Evolutionary conservation across 2,113 vertebrate species (phyloP), one percentile per base, ranked within the genome.

Genomic region (Tringa solitaria): DNA sequence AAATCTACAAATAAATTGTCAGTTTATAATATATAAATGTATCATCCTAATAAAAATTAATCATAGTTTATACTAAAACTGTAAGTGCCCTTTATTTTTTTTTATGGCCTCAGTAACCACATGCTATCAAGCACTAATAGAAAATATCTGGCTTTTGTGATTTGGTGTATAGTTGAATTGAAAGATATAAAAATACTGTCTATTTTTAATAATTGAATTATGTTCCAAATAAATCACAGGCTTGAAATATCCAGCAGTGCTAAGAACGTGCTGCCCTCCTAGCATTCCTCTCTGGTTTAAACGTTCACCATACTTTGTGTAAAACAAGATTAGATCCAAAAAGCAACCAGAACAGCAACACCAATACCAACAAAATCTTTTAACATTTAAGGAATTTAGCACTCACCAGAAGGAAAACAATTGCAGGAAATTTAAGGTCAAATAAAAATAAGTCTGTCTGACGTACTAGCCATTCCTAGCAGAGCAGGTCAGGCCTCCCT

Each of bases 1-100:
- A 87, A 94, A 97, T 97, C 97, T 97, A 97, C 95, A 97, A 98
- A 98, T 98, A 98, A 97, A 98, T 98, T 97, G 97, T 98, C 96
- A 94, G 94, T 97, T 98, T 97, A 93, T 98, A 98, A 98, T 98
- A 98, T 96, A 98, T 98, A 97, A 96, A 95, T 96, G 63, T 89
- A 97, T 98, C 81, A 92, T 97, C 78, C 93, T 97, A 97, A 98
- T 97, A 98, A 97, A 97, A 98, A 98, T 96, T 98, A 97, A 97
- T 98, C 97, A 93, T 76, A 87, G 90, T 93, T 98, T 97, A 92
- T 90, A 91, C 75, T 95, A 92, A 97, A 97, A 97, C 30, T 90
- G 32, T 87, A 91, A 97, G 63, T 80, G 70, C 11, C 45, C 33
- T 92, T 96, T 95, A 24, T 93, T 97, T 94, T 85, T 59, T 93